Evolutionary conservation across 2,113 vertebrate species (phyloP).

Genomic region (Catharus bicknelli): DNA sequence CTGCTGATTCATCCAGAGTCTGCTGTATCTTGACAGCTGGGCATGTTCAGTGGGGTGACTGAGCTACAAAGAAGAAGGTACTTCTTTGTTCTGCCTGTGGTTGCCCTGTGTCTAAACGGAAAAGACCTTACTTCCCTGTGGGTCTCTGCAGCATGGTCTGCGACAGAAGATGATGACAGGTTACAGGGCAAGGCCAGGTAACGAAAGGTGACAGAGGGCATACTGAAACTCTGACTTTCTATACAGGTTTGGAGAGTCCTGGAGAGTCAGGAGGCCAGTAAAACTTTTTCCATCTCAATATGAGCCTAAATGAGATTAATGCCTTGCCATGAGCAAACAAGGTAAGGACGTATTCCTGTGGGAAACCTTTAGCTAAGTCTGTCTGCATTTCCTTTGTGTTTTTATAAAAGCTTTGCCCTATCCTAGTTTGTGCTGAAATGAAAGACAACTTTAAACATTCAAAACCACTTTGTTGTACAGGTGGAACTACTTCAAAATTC

Average conservation of each 20-base stretch:
- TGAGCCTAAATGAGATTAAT: neutral
- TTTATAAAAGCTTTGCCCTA: neutral
- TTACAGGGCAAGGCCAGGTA: neutral
- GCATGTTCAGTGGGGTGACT: accelerated
- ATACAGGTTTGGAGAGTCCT: neutral
- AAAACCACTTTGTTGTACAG: neutral
- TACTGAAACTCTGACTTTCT: neutral
- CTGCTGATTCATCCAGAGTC: neutral
- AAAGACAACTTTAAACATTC: neutral
- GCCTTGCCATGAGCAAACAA: neutral
- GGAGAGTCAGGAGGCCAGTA: neutral
- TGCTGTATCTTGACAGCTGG: neutral
- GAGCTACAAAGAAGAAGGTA: neutral
- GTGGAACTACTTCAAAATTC: neutral
- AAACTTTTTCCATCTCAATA: neutral
- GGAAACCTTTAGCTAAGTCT: neutral
- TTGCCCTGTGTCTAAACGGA: neutral
- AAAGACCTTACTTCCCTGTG: neutral
- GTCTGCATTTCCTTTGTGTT: neutral
- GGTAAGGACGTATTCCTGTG: neutral
- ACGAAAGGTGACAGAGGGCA: neutral
- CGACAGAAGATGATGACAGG: neutral
- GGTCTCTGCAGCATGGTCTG: accelerated
- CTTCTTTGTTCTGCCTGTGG: neutral
- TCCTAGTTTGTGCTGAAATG: neutral